Evolutionary conservation across 2,888 invertebrate species (phyloP).

Genomic region (Suillia variegata): DNA sequence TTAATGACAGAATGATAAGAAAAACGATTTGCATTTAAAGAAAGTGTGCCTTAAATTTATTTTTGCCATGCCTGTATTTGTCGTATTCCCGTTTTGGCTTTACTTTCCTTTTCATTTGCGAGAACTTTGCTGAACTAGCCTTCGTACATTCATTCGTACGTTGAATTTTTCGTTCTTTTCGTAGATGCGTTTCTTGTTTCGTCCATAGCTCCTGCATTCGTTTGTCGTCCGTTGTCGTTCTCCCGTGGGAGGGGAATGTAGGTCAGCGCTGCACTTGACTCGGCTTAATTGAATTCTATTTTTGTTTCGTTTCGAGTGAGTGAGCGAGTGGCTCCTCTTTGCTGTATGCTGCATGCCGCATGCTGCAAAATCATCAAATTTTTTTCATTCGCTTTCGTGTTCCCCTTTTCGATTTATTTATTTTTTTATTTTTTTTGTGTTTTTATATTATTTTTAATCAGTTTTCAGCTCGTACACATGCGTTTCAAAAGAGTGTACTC

Average conservation of each 20-base stretch:
- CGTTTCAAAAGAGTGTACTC: too few relatives aligned
- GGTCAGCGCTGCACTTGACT: slow-evolving; percentile 14
- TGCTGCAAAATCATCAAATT: too few relatives aligned
- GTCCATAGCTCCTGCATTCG: background rate
- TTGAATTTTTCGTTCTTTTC: too few relatives aligned
- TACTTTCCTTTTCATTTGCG: background rate
- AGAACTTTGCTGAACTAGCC: background rate
- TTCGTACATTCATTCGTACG: background rate
- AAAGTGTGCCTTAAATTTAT: too few relatives aligned
- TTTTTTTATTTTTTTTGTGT: too few relatives aligned
- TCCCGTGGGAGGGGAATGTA: slow-evolving; percentile 2
- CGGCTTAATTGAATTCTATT: slow-evolving; percentile 48
- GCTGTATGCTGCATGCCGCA: background rate
- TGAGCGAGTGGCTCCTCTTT: background rate
- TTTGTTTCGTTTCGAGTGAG: slow-evolving; percentile 24
- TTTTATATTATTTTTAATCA: too few relatives aligned
- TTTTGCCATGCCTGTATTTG: too few relatives aligned
- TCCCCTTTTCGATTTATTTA: too few relatives aligned
- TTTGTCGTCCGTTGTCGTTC: background rate
- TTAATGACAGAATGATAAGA: too few relatives aligned
- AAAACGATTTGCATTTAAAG: too few relatives aligned
- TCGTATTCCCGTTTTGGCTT: background rate
- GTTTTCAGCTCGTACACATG: too few relatives aligned
- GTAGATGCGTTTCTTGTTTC: background rate
- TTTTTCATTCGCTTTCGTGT: too few relatives aligned